These are phyloP conservation scores for Capromys pilorides DNA, from an alignment of 2,797 vertebrate species.

Conservation along the genomic window DNA sequence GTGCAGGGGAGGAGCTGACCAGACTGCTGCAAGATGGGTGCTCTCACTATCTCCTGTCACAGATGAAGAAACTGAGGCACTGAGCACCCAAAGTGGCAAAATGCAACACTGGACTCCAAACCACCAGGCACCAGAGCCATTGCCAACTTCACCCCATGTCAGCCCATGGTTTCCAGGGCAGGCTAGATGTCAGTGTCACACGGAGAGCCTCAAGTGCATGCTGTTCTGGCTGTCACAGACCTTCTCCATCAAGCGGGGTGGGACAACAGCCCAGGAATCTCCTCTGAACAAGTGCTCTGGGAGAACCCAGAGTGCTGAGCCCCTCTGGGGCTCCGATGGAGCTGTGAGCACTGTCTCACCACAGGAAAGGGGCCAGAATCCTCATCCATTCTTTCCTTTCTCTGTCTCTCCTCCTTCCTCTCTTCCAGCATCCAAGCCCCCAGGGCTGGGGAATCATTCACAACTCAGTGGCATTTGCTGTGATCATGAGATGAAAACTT, in stretches of 20 bases:
- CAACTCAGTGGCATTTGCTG: slow-evolving; percentile 65
- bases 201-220: neutral
- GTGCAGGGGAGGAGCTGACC: rapidly evolving
- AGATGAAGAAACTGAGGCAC: neutral
- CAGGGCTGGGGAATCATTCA: neutral
- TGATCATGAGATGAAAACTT: slow-evolving; percentile 80
- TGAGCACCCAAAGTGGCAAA: neutral
- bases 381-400: neutral
- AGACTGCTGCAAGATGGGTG: rapidly evolving
- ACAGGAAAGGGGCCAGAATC: rapidly evolving
- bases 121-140: neutral
- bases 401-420: neutral
- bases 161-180: too few relatives aligned
- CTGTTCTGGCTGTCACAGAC: neutral
- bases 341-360: neutral
- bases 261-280: neutral
- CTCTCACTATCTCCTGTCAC: too few relatives aligned
- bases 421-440: neutral
- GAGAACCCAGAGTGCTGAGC: neutral
- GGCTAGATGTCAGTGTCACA: neutral
- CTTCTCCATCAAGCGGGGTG: neutral
- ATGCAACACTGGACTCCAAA: neutral
- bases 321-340: neutral
- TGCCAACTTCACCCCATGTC: neutral
- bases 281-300: neutral